A percentile compares a stretch with the other conserved stretches of the same genome.
These are phyloP conservation scores for Scaptodrosophila latifasciaeformis DNA, from an alignment of 2,888 invertebrate genomes.

Conservation along the genomic window DNA sequence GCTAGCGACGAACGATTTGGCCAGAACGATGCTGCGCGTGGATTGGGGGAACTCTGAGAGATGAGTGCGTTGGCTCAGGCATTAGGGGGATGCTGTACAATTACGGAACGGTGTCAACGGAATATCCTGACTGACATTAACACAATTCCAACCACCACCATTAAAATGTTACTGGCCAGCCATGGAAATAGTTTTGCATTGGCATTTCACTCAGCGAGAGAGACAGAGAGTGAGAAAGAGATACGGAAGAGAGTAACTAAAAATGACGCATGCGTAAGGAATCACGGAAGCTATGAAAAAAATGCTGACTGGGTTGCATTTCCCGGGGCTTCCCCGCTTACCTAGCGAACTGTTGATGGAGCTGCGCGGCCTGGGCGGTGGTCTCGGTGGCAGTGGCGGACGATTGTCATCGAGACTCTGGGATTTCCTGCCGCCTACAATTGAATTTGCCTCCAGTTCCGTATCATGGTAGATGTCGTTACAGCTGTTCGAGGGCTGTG, in stretches of 20 bases:
- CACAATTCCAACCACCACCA: conserved; percentile 44
- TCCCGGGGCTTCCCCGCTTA: conserved; percentile 29
- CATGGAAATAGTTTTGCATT: neutral
- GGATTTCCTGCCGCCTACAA: conserved; percentile 42
- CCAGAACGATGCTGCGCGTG: conserved; percentile 44
- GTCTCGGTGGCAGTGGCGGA: conserved; percentile 74
- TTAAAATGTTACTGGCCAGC: neutral
- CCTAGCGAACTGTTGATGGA: conserved; percentile 53
- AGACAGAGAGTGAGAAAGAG: conserved; percentile 1
- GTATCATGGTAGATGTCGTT: conserved; percentile 59
- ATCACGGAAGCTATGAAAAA: conserved; percentile 20
- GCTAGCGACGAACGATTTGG: conserved; percentile 20
- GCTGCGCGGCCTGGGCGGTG: conserved; percentile 68
- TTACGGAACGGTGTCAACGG: conserved; percentile 61
- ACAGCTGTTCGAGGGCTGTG: conserved; percentile 42
- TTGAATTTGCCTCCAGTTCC: conserved; percentile 39
- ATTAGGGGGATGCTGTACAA: too few relatives aligned
- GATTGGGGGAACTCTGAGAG: conserved; percentile 19
- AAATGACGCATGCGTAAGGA: conserved; percentile 16
- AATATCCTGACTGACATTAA: conserved; percentile 61
- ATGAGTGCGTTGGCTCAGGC: conserved; percentile 16
- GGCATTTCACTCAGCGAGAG: conserved; percentile 1
- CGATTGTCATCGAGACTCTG: conserved; percentile 69
- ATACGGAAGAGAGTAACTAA: neutral
- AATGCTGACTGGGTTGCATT: neutral